Evolutionary conservation across 1,140 invertebrate genomes (phyloP).

Genomic region (Cherax destructor): DNA sequence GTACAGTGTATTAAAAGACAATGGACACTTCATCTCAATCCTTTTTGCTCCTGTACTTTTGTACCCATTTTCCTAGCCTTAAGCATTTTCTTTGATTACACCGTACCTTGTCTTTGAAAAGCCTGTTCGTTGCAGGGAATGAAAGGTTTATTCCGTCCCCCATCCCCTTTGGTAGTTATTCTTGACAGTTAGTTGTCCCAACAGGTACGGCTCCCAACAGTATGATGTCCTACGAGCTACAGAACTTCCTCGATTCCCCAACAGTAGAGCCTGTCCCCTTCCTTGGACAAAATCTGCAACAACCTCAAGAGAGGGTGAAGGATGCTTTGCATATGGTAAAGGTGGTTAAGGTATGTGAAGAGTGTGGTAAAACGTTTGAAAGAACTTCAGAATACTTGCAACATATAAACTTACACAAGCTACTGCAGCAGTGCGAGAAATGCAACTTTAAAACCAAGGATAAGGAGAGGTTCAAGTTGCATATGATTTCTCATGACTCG

Average conservation of each 20-base stretch:
- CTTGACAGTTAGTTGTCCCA: slow-evolving; percentile 36
- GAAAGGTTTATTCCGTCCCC: not conserved
- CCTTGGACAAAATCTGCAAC: not conserved
- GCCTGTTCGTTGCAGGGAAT: not conserved
- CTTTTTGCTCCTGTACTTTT: too few relatives aligned
- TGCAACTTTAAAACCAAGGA: slow-evolving; percentile 49
- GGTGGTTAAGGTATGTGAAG: slow-evolving; percentile 50
- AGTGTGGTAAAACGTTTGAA: slow-evolving; percentile 21
- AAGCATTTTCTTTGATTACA: too few relatives aligned
- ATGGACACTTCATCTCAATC: too few relatives aligned
- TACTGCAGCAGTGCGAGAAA: slow-evolving; percentile 29
- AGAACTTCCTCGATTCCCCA: slow-evolving; percentile 3
- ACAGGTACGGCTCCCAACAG: slow-evolving; percentile 25
- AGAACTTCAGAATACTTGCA: slow-evolving; percentile 24
- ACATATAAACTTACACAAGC: slow-evolving; percentile 23
- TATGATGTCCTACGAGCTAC: not conserved
- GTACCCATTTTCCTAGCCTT: too few relatives aligned
- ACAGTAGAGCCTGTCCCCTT: not conserved
- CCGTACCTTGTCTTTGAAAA: not conserved
- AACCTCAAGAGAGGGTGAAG: not conserved
- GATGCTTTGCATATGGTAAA: not conserved
- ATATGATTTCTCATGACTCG: slow-evolving; percentile 19
- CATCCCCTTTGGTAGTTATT: not conserved
- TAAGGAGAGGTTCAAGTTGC: slow-evolving; percentile 8
- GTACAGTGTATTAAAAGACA: too few relatives aligned